Conservation (phyloP, 2,888 invertebrate species). For the Orthonychiurus folsomi region DNA sequence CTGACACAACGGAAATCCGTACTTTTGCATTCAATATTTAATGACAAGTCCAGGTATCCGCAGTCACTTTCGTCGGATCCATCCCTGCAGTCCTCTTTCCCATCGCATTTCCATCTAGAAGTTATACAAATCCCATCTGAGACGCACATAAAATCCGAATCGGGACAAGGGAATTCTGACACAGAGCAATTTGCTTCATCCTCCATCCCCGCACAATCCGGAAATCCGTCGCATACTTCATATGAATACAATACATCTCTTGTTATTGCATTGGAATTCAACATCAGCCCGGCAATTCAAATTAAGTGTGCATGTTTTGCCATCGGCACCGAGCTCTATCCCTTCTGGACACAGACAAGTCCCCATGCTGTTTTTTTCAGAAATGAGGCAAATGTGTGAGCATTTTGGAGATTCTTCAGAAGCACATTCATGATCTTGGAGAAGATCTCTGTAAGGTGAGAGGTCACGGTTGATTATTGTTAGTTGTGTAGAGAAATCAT, state of each 20-base stretch:
- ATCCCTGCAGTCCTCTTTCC: background rate
- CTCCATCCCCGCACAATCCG: background rate
- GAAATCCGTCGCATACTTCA: background rate
- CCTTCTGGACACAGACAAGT: conserved; percentile 44
- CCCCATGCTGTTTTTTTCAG: conserved; percentile 25
- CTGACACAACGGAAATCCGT: no score
- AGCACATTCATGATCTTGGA: conserved; percentile 31
- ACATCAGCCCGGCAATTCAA: background rate
- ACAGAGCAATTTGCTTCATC: background rate
- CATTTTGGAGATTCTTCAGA: conserved; percentile 38
- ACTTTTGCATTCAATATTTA: no score
- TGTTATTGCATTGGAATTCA: conserved; percentile 11
- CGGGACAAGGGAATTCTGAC: background rate
- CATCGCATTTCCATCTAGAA: background rate
- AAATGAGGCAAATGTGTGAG: conserved; percentile 45
- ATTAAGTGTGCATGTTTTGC: conserved; percentile 40
- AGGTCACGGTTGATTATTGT: conserved; percentile 26
- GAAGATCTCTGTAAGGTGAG: conserved; percentile 16
- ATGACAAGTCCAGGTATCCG: no score
- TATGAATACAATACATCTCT: conserved; percentile 1
- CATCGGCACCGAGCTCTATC: conserved; percentile 41
- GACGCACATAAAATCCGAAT: background rate
- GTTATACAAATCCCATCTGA: background rate
- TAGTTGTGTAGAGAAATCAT: conserved; percentile 29
- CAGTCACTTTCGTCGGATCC: background rate